phyloP scores from a whole-genome alignment of 2,113 vertebrate genomes.

The Corydoras sp. region DNA sequence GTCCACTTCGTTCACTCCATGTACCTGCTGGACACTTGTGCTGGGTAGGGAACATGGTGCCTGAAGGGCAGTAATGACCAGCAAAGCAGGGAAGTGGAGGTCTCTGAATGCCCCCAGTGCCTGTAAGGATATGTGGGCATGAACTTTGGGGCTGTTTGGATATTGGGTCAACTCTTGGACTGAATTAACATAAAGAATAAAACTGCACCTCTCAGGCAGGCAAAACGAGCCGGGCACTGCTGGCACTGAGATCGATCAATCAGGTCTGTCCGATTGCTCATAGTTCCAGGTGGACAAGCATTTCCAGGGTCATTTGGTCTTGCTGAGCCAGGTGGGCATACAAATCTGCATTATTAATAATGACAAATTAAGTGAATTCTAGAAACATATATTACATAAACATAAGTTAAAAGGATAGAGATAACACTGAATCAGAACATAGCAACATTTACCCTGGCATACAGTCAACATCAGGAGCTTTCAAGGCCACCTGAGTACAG shows the following conservation, averaged over 20 bases:
- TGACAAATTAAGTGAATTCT: no score
- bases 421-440: neutral
- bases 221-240: conserved; percentile 68
- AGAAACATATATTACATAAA: no score
- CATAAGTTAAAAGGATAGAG: no score
- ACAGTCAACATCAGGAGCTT: conserved; percentile 69
- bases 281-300: conserved; percentile 73
- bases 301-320: conserved; percentile 67
- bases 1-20: conserved; percentile 72
- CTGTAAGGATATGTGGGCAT: conserved; percentile 40
- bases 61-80: conserved; percentile 80
- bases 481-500: conserved; percentile 73
- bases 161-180: no score
- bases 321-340: conserved; percentile 74
- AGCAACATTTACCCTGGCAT: conserved; percentile 67
- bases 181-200: no score
- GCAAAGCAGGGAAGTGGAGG: conserved; percentile 70
- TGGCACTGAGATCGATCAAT: conserved; percentile 79
- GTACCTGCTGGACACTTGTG: conserved; percentile 79
- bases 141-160: no score
- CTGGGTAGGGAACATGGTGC: conserved; percentile 73
- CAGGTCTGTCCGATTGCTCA: conserved; percentile 65
- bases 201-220: conserved; percentile 69
- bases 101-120: conserved; percentile 76
- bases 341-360: conserved; percentile 58